Evolutionary conservation across 1,140 invertebrate species (phyloP).

Genomic region (Drosophila suzukii): DNA sequence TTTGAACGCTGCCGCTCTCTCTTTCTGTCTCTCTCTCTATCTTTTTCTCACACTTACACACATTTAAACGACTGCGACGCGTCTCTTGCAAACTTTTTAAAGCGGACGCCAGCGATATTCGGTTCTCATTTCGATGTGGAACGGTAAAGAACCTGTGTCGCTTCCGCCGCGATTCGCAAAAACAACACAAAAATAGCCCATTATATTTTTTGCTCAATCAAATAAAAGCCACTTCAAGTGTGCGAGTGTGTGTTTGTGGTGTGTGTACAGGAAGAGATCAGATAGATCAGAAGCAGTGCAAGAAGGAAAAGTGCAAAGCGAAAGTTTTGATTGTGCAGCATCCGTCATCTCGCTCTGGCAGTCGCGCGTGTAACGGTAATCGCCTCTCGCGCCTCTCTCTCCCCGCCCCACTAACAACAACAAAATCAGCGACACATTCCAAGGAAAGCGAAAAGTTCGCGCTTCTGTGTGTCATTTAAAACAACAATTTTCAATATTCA

Average conservation of each 20-base stretch:
- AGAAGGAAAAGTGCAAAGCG: slow-evolving; percentile 77
- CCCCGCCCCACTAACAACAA: slow-evolving; percentile 10
- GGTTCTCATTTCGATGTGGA: slow-evolving; percentile 51
- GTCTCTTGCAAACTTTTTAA: slow-evolving; percentile 58
- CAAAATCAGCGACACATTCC: slow-evolving; percentile 33
- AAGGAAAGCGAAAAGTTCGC: slow-evolving; percentile 54
- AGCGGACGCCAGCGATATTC: slow-evolving; percentile 51
- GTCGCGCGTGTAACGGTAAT: slow-evolving; percentile 45
- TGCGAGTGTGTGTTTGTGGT: slow-evolving; percentile 21
- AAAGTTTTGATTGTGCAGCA: slow-evolving; percentile 68
- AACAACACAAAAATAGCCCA: slow-evolving; percentile 64
- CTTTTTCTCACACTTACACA: background rate
- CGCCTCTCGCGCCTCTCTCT: slow-evolving; percentile 11
- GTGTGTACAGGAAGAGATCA: slow-evolving; percentile 65
- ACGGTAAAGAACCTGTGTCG: slow-evolving; percentile 47
- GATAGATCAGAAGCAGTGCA: slow-evolving; percentile 59
- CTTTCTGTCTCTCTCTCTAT: slow-evolving; percentile 5
- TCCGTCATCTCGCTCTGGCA: slow-evolving; percentile 31
- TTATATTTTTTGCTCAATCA: slow-evolving; percentile 53
- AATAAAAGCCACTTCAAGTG: slow-evolving; percentile 38
- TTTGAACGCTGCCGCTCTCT: slow-evolving; percentile 6
- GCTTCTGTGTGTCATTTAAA: slow-evolving; percentile 10
- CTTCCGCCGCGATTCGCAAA: slow-evolving; percentile 39
- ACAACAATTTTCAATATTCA: slow-evolving; percentile 30
- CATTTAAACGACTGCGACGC: slow-evolving; percentile 11